Evolutionary conservation across 2,797 vertebrate genomes (phyloP), one percentile per base, ranked within the genome.

Genomic region (Lateolabrax maculatus): DNA sequence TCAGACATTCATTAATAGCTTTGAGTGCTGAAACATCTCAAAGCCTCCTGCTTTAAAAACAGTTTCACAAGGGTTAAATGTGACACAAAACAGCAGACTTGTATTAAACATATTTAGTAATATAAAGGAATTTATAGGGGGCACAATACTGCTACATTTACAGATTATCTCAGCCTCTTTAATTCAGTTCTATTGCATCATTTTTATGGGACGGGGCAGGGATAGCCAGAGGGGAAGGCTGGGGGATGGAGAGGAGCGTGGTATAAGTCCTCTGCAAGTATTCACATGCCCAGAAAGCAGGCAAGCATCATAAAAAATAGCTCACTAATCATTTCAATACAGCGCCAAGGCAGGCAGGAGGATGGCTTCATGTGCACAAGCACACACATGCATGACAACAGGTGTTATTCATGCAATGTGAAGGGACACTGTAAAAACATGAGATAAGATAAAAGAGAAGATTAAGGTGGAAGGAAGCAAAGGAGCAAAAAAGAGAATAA

Each of bases 261-360:
- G 87, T 81, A 72, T 63, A 82, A 87, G 90, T 87, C 85, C 55
- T 79, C 71, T 75, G 81, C 90, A 94, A 91, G 92, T 87, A 83
- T 85, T 88, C 87, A 90, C 89, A 92, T 84, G 90, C 90, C 84
- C 87, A 80, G 72, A 89, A 87, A 89, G 82, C 83, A 93, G 87
- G 77, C 76, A 72, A 83, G 89, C 81, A 67, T 91, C 86, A 87
- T 94, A 93, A 95, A 94, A 92, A 89, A 87, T 62, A 77, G 64
- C 81, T 84, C 88, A 83, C 91, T 95, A 95, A 95, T 94, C 90
- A 94, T 93, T 95, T 89, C 93, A 94, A 93, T 93, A 36, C 90
- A 86, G 64, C 74, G 48, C 49, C 4, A 6, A 69, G 61, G 79
- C 80, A 70, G 79, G 71, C 80, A 80, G 79, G 56, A 77, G 57